These are phyloP conservation scores for Homarus americanus DNA, from an alignment of 1,140 invertebrate genomes.

Conservation along the genomic window DNA sequence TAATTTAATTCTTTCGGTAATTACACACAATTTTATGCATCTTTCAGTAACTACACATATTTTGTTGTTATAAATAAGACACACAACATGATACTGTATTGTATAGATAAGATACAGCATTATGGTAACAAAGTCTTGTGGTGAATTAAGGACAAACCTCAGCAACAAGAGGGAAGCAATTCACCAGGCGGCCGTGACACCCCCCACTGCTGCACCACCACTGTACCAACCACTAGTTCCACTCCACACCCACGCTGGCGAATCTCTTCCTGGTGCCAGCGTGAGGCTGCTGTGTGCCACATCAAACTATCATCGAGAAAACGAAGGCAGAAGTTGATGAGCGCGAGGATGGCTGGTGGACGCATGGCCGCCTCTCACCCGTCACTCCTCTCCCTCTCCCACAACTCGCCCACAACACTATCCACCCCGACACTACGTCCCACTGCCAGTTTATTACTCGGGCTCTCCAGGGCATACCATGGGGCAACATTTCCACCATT, in stretches of 20 bases:
- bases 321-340: neutral
- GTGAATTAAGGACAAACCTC: too few species aligned
- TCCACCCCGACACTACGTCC: neutral
- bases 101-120: too few species aligned
- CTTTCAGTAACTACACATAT: too few species aligned
- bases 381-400: neutral
- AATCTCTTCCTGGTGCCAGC: too few species aligned
- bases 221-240: neutral
- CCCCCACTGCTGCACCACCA: neutral
- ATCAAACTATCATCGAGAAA: neutral
- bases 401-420: neutral
- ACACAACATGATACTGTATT: too few species aligned
- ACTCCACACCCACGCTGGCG: neutral
- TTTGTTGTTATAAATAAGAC: too few species aligned
- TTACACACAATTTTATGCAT: too few species aligned
- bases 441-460: neutral
- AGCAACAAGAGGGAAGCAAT: too few species aligned
- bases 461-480: neutral
- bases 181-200: neutral
- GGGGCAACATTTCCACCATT: conserved; percentile 26
- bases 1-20: too few species aligned
- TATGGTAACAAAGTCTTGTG: too few species aligned
- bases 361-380: neutral
- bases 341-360: neutral
- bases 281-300: too few species aligned